Evolutionary conservation across 2,797 vertebrate genomes (phyloP).

Genomic region (Mus caroli): DNA sequence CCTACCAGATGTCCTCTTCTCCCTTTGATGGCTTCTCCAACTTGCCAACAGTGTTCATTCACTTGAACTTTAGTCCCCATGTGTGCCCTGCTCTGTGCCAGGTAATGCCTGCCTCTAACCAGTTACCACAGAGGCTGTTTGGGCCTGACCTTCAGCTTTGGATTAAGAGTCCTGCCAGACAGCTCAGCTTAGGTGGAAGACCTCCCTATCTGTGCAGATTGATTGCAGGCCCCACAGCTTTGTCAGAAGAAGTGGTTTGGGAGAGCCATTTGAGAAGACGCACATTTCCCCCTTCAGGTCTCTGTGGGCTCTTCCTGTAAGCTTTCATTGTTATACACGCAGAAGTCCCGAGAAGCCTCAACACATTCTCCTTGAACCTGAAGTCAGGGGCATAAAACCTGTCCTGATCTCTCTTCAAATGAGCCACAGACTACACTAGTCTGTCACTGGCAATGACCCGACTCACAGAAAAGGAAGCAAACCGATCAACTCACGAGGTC

Average conservation of each 20-base stretch:
- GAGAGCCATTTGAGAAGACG: not conserved
- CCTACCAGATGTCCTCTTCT: not conserved
- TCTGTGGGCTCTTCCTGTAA: not conserved
- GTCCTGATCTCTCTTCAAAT: not conserved
- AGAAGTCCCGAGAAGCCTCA: not conserved
- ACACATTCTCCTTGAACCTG: not conserved
- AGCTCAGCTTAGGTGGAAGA: not conserved
- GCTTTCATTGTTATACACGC: not conserved
- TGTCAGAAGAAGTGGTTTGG: not conserved
- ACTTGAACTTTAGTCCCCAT: not conserved
- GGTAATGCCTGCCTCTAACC: not conserved
- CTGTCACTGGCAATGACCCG: not conserved
- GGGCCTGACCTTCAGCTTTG: not conserved
- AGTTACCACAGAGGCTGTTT: not conserved
- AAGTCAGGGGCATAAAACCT: not conserved
- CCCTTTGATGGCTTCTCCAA: not conserved
- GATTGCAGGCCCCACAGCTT: slow-evolving; percentile 31
- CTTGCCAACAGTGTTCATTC: not conserved
- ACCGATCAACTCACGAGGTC: slow-evolving; percentile 19
- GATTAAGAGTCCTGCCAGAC: not conserved
- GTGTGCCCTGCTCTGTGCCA: not conserved
- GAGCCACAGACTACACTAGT: not conserved
- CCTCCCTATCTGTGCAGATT: not conserved
- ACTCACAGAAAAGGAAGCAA: slow-evolving; percentile 53
- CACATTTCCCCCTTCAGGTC: not conserved